phyloP scores from a whole-genome alignment of 1,140 invertebrate genomes.

The Drosophila sp. region DNA sequence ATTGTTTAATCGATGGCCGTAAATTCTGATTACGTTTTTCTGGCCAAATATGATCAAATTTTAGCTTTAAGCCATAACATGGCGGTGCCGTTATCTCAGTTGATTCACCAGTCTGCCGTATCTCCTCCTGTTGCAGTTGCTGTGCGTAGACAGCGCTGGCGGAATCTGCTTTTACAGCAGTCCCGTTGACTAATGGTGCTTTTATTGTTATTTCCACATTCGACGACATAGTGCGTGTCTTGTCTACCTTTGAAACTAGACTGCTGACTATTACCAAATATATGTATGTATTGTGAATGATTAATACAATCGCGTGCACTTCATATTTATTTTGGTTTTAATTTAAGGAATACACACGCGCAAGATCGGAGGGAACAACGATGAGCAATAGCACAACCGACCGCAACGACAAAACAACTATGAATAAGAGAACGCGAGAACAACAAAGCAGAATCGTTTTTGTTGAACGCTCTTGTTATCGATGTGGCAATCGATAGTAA shows the following conservation, averaged over 20 bases:
- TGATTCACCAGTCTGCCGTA: slow-evolving; percentile 32
- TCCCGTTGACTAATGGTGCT: slow-evolving; percentile 44
- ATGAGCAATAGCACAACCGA: slow-evolving; percentile 16
- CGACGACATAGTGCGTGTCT: slow-evolving; percentile 49
- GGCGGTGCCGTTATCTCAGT: slow-evolving; percentile 84
- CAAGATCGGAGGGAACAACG: slow-evolving; percentile 1
- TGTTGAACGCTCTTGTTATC: slow-evolving; percentile 13
- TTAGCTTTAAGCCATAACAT: slow-evolving; percentile 89
- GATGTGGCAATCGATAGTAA: slow-evolving; percentile 12
- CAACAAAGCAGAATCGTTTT: neutral
- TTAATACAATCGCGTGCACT: slow-evolving; percentile 51
- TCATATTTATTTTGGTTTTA: slow-evolving; percentile 44
- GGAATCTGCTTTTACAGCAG: slow-evolving; percentile 57
- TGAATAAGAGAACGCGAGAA: slow-evolving; percentile 17
- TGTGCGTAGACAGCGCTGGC: slow-evolving; percentile 76
- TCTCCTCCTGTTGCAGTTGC: slow-evolving; percentile 52
- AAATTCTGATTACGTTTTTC: slow-evolving; percentile 90
- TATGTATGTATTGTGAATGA: slow-evolving; percentile 1
- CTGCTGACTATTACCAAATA: slow-evolving; percentile 8
- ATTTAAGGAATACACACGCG: slow-evolving; percentile 35
- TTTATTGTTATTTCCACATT: slow-evolving; percentile 28
- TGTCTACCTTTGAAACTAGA: slow-evolving; percentile 32
- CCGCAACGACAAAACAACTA: slow-evolving; percentile 28
- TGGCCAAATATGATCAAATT: slow-evolving; percentile 90
- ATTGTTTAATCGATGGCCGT: slow-evolving; percentile 88